phyloP scores from a whole-genome alignment of 2,888 invertebrate species.

The Carcina quercana region DNA sequence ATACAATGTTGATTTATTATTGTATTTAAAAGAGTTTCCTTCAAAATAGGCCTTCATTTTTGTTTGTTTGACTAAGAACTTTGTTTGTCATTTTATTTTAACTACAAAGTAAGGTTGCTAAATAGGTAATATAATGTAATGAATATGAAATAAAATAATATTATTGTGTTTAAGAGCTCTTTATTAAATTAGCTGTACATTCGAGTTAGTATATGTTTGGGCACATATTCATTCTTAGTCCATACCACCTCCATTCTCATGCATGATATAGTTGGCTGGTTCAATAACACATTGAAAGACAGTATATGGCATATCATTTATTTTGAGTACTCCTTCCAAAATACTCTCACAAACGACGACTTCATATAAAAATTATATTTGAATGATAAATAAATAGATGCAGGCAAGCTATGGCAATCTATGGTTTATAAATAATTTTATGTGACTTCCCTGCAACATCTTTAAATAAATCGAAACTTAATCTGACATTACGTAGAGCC shows the following conservation, averaged over 20 bases:
- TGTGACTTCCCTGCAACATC: slow-evolving; percentile 67
- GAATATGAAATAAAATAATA: slow-evolving; percentile 7
- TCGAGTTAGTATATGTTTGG: slow-evolving; percentile 75
- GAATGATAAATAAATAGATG: slow-evolving; percentile 65
- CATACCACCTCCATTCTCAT: slow-evolving; percentile 54
- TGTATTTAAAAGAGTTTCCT: too few relatives aligned
- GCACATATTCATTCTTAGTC: slow-evolving; percentile 70
- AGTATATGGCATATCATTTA: slow-evolving; percentile 74
- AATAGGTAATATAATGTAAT: slow-evolving; percentile 1
- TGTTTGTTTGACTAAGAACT: too few relatives aligned
- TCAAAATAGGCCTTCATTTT: too few relatives aligned
- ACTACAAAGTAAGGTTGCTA: slow-evolving; percentile 2
- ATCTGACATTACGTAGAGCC: slow-evolving; percentile 30
- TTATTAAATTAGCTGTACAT: slow-evolving; percentile 76
- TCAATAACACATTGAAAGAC: slow-evolving; percentile 66
- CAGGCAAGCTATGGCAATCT: slow-evolving; percentile 72
- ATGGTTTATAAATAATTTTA: slow-evolving; percentile 61
- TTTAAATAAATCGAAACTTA: slow-evolving; percentile 48
- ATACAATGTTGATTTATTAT: too few relatives aligned
- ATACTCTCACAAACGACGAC: slow-evolving; percentile 65
- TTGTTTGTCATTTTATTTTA: too few relatives aligned
- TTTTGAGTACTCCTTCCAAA: slow-evolving; percentile 64
- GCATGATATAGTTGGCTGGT: slow-evolving; percentile 52
- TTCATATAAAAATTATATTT: slow-evolving; percentile 51
- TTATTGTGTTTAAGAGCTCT: slow-evolving; percentile 60